Percentiles rank a stretch among this genome's conserved stretches.
Evolutionary conservation across 2,797 vertebrate genomes (phyloP).

Genomic region (Esox lucius): DNA sequence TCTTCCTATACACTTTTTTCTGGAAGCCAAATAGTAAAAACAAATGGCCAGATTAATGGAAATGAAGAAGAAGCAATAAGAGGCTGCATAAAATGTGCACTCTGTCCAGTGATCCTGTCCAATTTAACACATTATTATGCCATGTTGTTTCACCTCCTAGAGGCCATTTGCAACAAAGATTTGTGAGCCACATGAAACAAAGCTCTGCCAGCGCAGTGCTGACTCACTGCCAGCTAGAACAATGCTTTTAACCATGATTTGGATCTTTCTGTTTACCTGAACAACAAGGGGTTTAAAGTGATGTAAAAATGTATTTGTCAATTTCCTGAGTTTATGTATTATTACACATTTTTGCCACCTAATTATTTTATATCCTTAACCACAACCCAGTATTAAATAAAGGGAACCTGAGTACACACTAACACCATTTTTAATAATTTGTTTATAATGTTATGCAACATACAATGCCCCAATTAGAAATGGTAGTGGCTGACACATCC

Average conservation of each 20-base stretch:
- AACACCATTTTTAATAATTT: too few relatives aligned
- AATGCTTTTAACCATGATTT: background rate
- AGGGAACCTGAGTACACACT: too few relatives aligned
- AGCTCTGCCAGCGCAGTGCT: constrained; percentile 8
- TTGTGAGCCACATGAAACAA: constrained; percentile 13
- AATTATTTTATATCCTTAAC: too few relatives aligned
- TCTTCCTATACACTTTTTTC: background rate
- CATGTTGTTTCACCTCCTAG: constrained; percentile 24
- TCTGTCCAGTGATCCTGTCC: constrained; percentile 11
- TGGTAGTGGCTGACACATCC: too few relatives aligned
- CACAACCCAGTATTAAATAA: too few relatives aligned
- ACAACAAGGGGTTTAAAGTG: background rate
- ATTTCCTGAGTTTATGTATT: too few relatives aligned
- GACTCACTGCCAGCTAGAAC: constrained; percentile 9
- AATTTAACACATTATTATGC: constrained; percentile 26
- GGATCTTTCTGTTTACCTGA: background rate
- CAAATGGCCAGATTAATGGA: constrained; percentile 17
- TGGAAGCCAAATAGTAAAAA: background rate
- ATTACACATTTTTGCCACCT: too few relatives aligned
- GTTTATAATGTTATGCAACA: too few relatives aligned
- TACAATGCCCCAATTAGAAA: too few relatives aligned
- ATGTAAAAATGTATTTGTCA: too few relatives aligned
- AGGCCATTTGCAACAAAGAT: constrained; percentile 2
- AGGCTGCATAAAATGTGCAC: constrained; percentile 18
- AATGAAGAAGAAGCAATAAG: background rate